Percentiles rank a stretch among this genome's conserved stretches.
Evolutionary conservation across 1,140 invertebrate genomes (phyloP).

Genomic region (Aphelinus atriplicis): DNA sequence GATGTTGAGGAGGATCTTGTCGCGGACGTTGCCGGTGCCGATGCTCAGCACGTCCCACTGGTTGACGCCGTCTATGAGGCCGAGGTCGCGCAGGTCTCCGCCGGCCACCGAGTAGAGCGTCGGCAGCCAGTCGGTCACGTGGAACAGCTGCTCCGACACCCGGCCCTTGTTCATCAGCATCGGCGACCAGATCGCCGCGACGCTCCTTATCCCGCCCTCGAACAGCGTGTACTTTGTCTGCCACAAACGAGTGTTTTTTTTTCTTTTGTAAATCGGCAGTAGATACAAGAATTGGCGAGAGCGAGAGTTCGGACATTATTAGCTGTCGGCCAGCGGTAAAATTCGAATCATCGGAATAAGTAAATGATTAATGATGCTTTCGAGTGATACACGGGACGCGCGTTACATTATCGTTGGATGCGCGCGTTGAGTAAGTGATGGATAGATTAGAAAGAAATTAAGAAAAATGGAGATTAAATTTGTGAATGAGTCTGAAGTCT

Average conservation of each 20-base stretch:
- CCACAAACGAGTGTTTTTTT: too few relatives aligned
- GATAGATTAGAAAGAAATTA: too few relatives aligned
- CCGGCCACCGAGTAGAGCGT: slow-evolving; percentile 71
- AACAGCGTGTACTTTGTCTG: slow-evolving; percentile 77
- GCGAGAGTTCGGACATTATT: neutral
- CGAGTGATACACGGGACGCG: too few relatives aligned
- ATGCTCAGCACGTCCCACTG: slow-evolving; percentile 68
- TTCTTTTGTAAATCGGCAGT: neutral
- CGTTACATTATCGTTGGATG: too few relatives aligned
- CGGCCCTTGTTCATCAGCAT: slow-evolving; percentile 63
- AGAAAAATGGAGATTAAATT: too few relatives aligned
- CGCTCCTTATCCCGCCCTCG: slow-evolving; percentile 76
- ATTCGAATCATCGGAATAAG: too few relatives aligned
- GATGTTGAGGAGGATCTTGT: slow-evolving; percentile 63
- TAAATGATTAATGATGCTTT: too few relatives aligned
- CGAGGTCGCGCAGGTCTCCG: slow-evolving; percentile 62
- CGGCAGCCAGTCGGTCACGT: slow-evolving; percentile 79
- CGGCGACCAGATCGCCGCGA: slow-evolving; percentile 74
- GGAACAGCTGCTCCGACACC: slow-evolving; percentile 69
- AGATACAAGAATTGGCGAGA: neutral
- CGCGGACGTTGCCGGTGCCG: slow-evolving; percentile 49
- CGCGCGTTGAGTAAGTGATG: too few relatives aligned
- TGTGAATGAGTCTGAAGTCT: too few relatives aligned
- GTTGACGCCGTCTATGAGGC: slow-evolving; percentile 70
- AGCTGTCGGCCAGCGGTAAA: too few relatives aligned